Base-by-base conservation (phyloP, 2,888 invertebrate genomes). In the Mythimna pallens region DNA sequence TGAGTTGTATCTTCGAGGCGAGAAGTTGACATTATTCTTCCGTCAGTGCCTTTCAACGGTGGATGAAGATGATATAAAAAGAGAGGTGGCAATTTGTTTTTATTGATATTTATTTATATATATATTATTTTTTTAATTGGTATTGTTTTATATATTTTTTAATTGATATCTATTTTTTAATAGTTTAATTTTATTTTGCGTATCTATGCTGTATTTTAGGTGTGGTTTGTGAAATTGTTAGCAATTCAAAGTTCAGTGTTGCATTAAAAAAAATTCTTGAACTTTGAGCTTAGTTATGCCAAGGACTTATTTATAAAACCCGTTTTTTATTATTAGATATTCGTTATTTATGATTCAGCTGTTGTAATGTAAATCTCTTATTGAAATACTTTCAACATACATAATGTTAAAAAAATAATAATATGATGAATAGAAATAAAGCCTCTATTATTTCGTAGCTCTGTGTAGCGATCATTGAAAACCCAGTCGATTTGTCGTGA, bases 401-500 rank as follows among this genome's bases (percentile, higher is more conserved):
- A n/a, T 7, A 14, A 36, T 8, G 6, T 10, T 25, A 17, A 6
- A 63, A 20, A n/a, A n/a, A n/a, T n/a, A n/a, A 36, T 47, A 6
- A 25, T 17, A 30, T 3, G 3, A 40, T 43, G 5, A 12, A 6
- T n/a, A 3, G 5, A 22, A 25, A 3, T 10, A 20, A 2, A 3
- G n/a, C 2, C 17, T 76, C 65, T 20, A 71, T 43, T 25, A 12
- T 54, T 74, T 72, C 6, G 57, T 62, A 79, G 64, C 74, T 85
- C 77, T 58, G 36, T 76, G 84, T 84, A 78, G 70, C 73, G 66
- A 80, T 86, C 85, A 85, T 81, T 73, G 71, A 75, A 25, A 72
- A 80, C 82, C 75, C 75, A 71, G 74, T 85, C 90, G 87, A 92
- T 93, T 93, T 93, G 93, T 94, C 93, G 89, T 88, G 86, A 89